Conservation (phyloP, 2,888 invertebrate genomes). For the Pharmacophagus antenor region DNA sequence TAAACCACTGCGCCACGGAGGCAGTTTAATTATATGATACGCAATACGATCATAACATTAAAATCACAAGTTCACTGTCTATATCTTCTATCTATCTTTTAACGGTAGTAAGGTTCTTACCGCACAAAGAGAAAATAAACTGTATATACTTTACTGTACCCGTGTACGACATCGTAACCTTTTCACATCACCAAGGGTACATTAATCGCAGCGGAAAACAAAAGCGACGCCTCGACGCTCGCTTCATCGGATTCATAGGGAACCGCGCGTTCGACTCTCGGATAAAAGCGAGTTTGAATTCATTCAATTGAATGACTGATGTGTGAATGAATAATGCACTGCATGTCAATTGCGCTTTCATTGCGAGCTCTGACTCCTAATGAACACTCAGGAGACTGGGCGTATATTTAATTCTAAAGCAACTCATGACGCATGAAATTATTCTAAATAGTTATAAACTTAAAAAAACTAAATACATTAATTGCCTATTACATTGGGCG, state of each 20-base stretch:
- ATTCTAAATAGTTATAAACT: no score
- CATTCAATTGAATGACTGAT: conserved; percentile 44
- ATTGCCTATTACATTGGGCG: no score
- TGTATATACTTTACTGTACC: background rate
- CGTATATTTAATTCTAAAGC: conserved; percentile 8
- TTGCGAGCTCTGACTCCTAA: conserved; percentile 29
- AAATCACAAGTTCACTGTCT: no score
- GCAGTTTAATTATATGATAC: no score
- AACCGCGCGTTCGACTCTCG: conserved; percentile 31
- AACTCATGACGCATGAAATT: background rate
- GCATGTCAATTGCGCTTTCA: conserved; percentile 40
- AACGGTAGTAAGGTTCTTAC: no score
- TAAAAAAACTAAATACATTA: no score
- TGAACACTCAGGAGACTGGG: conserved; percentile 2
- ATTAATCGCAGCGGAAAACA: conserved; percentile 9
- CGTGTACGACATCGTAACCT: conserved; percentile 6
- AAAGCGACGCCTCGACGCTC: conserved; percentile 30
- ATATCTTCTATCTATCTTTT: no score
- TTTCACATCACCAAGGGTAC: conserved; percentile 11
- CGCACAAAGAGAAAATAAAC: no score
- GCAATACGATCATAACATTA: no score
- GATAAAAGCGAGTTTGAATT: conserved; percentile 33
- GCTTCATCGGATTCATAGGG: conserved; percentile 39
- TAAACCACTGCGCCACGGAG: no score
- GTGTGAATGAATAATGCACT: conserved; percentile 38